Evolutionary conservation across 2,888 invertebrate species (phyloP), one percentile per base, ranked within the genome.

Genomic region (Drosophila mimica): DNA sequence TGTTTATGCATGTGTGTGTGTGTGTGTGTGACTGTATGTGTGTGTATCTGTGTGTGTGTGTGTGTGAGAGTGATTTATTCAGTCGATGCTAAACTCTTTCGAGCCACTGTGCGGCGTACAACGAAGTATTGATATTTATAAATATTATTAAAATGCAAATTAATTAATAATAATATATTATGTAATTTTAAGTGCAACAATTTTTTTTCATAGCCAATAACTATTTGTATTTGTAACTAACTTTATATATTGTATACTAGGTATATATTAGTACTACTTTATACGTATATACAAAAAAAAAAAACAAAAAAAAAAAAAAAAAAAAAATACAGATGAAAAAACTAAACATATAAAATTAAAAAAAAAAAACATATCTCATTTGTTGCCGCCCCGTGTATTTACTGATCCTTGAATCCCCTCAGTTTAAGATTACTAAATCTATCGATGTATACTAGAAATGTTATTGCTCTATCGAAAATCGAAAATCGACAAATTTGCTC

Each of bases 171-270:
- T 61, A 61, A 71, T 75, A 75, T 83, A 83, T 84, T 84, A 82
- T 79, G 69, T 84, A 84, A 72, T 86, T 80, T 54, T 84, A 84
- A 83, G 83, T n/a, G 67, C 60, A 69, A 65, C 34, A 28, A 63
- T 82, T 81, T 89, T 82, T 86, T 79, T 85, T 81, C 76, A 81
- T 83, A 87, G 80, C 83, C 80, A 77, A 79, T 84, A 82, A 85
- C 73, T 77, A 81, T 74, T 76, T 77, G 76, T 77, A 85, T 57
- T 65, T 78, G 78, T 77, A 77, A 78, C 74, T 78, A 77, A 78
- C 77, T 77, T 70, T 52, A 67, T 36, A 59, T 36, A 59, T 70
- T 46, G 56, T 43, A 59, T 75, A 49, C 28, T 49, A 79, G 40
- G 46, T 54, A 70, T 65, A 78, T 30, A 25, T 61, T 52, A 40